Evolutionary conservation across 1,140 invertebrate species (phyloP), one percentile per base, ranked within the genome.

Genomic region (Drosophila kikkawai): DNA sequence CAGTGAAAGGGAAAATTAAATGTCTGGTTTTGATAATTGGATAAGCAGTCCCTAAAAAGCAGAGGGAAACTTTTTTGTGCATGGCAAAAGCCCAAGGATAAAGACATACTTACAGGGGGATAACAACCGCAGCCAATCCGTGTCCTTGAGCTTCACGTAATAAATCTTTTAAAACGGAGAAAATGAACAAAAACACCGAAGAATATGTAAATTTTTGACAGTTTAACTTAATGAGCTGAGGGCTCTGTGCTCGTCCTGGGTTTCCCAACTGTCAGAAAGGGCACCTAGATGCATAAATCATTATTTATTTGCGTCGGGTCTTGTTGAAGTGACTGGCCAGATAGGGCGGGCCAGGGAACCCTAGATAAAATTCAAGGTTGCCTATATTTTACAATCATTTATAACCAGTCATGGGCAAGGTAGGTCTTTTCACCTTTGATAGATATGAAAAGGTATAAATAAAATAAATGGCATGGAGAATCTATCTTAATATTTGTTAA

Each of bases 121-220:
- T 73, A 67, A 65, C 70, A 75, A 75, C 47, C 47, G 37, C 55
- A 56, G 22, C 73, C 64, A 39, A 69, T 48, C 56, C 32, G 26
- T 39, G 47, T 41, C 55, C 57, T 68, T 74, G 47, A 48, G 58
- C 39, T 41, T 36, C 41, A 60, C 22, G 55, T 78, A 80, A 88
- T 83, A 87, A 88, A 88, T 87, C 80, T 80, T 80, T 42, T 51
- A 17, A 51, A 53, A 65, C 26, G 22, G 9, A 44, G 15, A 19
- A 51, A 26, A n/a, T 12, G 39, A 41, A 48, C 22, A 58, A 56
- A 59, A 68, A 59, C 19, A 37, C 50, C 45, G 42, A 64, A 39
- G 68, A 88, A 88, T 88, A 84, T 84, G 82, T 66, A 87, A 87
- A 75, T 80, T 80, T 82, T 88, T 88, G 84, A 87, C 84, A 87